Conservation (phyloP, 2,113 vertebrate genomes). For the Promerops cafer region DNA sequence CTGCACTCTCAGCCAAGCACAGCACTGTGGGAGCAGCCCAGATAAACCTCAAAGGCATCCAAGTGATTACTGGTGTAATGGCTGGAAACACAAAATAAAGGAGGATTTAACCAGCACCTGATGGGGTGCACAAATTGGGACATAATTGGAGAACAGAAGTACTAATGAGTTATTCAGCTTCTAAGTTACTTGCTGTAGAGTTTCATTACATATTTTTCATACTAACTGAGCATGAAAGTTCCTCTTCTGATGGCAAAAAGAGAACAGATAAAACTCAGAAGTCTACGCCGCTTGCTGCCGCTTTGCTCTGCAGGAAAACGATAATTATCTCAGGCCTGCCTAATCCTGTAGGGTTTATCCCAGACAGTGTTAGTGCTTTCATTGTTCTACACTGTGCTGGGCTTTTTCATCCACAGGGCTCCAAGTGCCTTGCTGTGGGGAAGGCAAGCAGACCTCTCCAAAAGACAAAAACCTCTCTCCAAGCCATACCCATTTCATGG, state of each 20-base stretch:
- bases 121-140: background rate
- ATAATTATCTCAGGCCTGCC: constrained; percentile 30
- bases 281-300: background rate
- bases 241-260: background rate
- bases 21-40: background rate
- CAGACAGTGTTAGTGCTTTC: background rate
- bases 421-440: background rate
- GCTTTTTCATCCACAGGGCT: background rate
- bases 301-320: background rate
- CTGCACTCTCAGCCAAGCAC: background rate
- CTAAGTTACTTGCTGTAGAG: constrained; percentile 12
- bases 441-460: background rate
- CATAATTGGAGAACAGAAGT: constrained; percentile 28
- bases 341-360: constrained; percentile 7
- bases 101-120: background rate
- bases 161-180: constrained; percentile 15
- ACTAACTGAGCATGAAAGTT: constrained; percentile 26
- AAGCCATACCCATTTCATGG: background rate
- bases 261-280: background rate
- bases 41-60: background rate
- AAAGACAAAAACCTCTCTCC: background rate
- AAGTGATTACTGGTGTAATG: background rate
- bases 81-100: background rate
- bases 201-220: constrained; percentile 5
- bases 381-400: background rate